Evolutionary conservation across 1,140 invertebrate species (phyloP).

Genomic region (Zelostemma sp.): DNA sequence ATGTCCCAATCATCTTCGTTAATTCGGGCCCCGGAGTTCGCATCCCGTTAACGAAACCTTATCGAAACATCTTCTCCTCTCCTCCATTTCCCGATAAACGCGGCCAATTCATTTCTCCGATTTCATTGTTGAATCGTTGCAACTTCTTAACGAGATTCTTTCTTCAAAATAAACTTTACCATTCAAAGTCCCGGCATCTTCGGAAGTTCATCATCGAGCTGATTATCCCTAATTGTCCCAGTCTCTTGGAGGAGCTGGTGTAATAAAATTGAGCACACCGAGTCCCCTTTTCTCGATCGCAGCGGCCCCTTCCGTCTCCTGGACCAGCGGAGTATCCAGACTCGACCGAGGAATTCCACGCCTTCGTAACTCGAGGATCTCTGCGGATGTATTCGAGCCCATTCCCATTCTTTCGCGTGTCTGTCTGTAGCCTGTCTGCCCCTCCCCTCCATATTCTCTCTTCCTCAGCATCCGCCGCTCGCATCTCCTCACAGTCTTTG

Average conservation of each 20-base stretch:
- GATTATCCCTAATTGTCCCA: slow-evolving; percentile 5
- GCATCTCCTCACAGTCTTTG: slow-evolving; percentile 1
- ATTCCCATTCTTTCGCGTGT: slow-evolving; percentile 13
- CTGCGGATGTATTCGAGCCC: slow-evolving; percentile 52
- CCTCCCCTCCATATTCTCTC: slow-evolving; percentile 13
- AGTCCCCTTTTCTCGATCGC: neutral
- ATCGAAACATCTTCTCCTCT: no score
- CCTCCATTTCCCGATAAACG: no score
- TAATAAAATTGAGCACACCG: neutral
- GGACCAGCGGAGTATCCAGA: slow-evolving; percentile 30
- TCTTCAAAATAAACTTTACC: no score
- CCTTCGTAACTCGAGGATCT: slow-evolving; percentile 8
- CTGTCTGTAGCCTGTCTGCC: slow-evolving; percentile 17
- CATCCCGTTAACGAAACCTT: neutral
- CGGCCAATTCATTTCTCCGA: no score
- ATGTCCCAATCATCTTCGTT: no score
- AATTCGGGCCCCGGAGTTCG: neutral
- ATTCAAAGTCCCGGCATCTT: neutral
- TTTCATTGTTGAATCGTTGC: no score
- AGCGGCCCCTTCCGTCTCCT: slow-evolving; percentile 7
- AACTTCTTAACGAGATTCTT: no score
- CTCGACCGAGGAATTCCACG: slow-evolving; percentile 33
- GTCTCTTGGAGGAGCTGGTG: neutral
- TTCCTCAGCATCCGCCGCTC: slow-evolving; percentile 5
- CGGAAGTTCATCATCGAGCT: slow-evolving; percentile 1